Conservation (phyloP, 37 sponge, comb jelly and placozoan genomes). For the Theonella swinhoei region DNA sequence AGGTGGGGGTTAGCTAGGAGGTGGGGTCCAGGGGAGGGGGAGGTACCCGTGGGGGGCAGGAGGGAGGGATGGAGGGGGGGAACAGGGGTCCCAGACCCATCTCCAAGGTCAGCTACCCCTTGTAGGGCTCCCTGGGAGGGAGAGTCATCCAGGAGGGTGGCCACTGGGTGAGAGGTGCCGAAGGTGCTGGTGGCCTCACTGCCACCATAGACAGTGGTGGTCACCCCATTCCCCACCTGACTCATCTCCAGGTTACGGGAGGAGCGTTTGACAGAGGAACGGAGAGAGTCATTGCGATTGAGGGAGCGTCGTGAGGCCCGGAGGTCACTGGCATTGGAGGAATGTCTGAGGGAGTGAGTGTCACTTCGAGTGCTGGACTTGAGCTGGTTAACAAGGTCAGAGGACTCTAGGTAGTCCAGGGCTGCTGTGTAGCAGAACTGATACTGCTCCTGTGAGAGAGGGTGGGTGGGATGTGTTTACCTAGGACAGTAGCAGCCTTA, state of each 20-base stretch:
- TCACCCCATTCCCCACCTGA: background rate
- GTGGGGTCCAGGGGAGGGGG: too few species aligned
- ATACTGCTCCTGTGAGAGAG: slow-evolving; percentile 71
- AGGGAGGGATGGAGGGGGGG: background rate
- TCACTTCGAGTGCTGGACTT: background rate
- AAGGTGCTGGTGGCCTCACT: slow-evolving; percentile 41
- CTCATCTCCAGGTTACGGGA: slow-evolving; percentile 8
- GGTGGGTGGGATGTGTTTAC: background rate
- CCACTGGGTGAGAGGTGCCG: background rate
- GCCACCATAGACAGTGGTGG: slow-evolving; percentile 33
- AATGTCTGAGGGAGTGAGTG: background rate
- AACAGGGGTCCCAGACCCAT: background rate
- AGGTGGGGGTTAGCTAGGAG: background rate
- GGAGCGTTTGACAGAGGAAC: background rate
- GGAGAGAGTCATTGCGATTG: slow-evolving; percentile 4
- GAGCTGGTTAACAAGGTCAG: slow-evolving; percentile 2
- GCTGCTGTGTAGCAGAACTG: slow-evolving; percentile 77
- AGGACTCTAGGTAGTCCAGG: slow-evolving; percentile 54
- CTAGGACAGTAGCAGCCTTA: too few species aligned
- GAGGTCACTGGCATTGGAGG: background rate
- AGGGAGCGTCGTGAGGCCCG: background rate
- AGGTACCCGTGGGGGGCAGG: too few species aligned
- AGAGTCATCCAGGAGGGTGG: background rate
- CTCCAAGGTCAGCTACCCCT: background rate
- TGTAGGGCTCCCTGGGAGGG: background rate